A percentile compares a stretch with the other conserved stretches of the same genome.
Evolutionary conservation across 2,888 invertebrate species (phyloP).

Genomic region (Rhorus exstirpatorius): DNA sequence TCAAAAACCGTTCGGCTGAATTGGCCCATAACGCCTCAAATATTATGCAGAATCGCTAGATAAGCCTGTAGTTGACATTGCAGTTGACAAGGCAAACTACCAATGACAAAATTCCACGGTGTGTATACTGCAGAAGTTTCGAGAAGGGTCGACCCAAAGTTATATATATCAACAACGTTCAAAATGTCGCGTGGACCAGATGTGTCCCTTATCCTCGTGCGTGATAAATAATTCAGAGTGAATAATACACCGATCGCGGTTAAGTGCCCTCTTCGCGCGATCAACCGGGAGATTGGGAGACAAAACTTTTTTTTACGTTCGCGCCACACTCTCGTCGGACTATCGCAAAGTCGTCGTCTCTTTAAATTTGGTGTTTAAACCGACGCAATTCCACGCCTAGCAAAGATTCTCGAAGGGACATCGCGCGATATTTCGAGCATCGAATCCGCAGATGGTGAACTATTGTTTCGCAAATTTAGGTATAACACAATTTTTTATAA

Average conservation of each 20-base stretch:
- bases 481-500: no score
- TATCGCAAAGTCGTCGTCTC: no score
- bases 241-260: conserved; percentile 49
- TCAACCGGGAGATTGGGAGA: no score
- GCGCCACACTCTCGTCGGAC: background rate
- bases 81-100: conserved; percentile 39
- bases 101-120: conserved; percentile 60
- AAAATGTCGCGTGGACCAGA: conserved; percentile 34
- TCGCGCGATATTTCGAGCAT: background rate
- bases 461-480: no score
- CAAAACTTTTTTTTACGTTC: no score
- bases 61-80: conserved; percentile 68
- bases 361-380: conserved; percentile 72
- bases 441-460: background rate
- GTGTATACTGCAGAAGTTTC: conserved; percentile 26
- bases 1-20: no score
- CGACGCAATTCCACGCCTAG: conserved; percentile 77
- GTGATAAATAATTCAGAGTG: conserved; percentile 66
- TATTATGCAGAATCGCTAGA: no score
- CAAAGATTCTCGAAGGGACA: conserved; percentile 65
- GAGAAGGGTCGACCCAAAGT: conserved; percentile 52
- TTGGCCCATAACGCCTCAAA: no score
- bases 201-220: conserved; percentile 15
- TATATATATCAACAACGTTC: conserved; percentile 41
- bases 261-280: no score